Percentiles rank a stretch among this genome's conserved stretches.
These are phyloP conservation scores for Apamea anceps DNA, from an alignment of 2,888 invertebrate genomes.

Conservation along the genomic window DNA sequence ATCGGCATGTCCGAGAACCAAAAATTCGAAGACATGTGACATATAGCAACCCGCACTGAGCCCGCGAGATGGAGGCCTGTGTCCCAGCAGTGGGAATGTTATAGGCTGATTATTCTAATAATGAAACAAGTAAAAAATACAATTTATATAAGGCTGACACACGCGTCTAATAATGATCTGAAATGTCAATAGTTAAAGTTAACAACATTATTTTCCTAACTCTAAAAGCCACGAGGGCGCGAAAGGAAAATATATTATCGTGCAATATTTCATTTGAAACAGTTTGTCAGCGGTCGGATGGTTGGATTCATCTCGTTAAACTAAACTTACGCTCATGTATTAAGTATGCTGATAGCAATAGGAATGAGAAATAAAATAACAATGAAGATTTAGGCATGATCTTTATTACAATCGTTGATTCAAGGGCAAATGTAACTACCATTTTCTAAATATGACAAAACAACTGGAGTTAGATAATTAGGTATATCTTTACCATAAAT, in stretches of 20 bases:
- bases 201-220: conserved; percentile 13
- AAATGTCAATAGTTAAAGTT: conserved; percentile 23
- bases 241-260: conserved; percentile 24
- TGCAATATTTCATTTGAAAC: conserved; percentile 52
- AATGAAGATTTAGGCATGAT: not conserved
- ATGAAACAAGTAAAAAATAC: not conserved
- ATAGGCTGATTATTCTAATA: not conserved
- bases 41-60: not conserved
- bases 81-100: not conserved
- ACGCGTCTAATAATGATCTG: not conserved
- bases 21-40: not conserved
- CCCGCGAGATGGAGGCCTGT: not conserved
- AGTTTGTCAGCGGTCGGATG: conserved; percentile 39
- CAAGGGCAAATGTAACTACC: conserved; percentile 59
- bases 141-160: not conserved
- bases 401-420: conserved; percentile 12
- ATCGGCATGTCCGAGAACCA: not conserved
- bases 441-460: conserved; percentile 61
- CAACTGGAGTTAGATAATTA: conserved; percentile 67
- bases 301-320: conserved; percentile 42
- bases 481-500: conserved; percentile 70
- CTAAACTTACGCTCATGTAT: conserved; percentile 14
- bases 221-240: conserved; percentile 25
- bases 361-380: conserved; percentile 19
- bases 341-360: not conserved